phyloP scores from a whole-genome alignment of 1,140 invertebrate species.

The Drosophila auraria region DNA sequence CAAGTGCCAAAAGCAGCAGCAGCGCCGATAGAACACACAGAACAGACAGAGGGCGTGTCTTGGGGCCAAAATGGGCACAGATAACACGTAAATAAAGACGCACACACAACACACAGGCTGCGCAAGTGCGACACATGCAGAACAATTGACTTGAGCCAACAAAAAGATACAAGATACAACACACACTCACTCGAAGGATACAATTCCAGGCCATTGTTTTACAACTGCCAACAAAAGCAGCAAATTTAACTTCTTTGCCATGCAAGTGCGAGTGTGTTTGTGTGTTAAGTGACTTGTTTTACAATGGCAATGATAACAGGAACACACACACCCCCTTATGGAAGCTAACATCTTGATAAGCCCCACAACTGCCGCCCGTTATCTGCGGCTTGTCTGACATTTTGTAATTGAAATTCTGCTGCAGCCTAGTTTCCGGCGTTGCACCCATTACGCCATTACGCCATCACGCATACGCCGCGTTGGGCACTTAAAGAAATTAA shows the following conservation, averaged over 20 bases:
- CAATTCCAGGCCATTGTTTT: slow-evolving; percentile 76
- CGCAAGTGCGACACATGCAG: slow-evolving; percentile 59
- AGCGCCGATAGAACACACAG: slow-evolving; percentile 20
- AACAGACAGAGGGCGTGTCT: slow-evolving; percentile 56
- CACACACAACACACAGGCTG: slow-evolving; percentile 1
- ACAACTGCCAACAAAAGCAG: slow-evolving; percentile 76
- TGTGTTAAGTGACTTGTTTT: slow-evolving; percentile 80
- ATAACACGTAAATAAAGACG: slow-evolving; percentile 50
- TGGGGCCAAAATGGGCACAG: slow-evolving; percentile 63
- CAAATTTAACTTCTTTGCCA: slow-evolving; percentile 75
- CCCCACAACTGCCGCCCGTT: slow-evolving; percentile 29
- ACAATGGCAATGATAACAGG: slow-evolving; percentile 76
- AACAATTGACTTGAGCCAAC: slow-evolving; percentile 74
- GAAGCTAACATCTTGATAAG: slow-evolving; percentile 64
- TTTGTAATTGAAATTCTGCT: slow-evolving; percentile 78
- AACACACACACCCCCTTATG: slow-evolving; percentile 7
- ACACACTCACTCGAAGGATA: slow-evolving; percentile 43
- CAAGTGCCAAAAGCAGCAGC: slow-evolving; percentile 65
- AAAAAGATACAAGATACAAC: slow-evolving; percentile 75
- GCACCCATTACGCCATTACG: slow-evolving; percentile 43
- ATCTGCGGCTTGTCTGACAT: slow-evolving; percentile 73
- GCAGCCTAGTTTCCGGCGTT: slow-evolving; percentile 50
- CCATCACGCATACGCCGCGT: slow-evolving; percentile 68
- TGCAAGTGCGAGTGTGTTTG: slow-evolving; percentile 31
- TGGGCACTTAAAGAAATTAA: slow-evolving; percentile 78